Conservation (phyloP, 1,140 invertebrate species). For the Centruroides sculpturatus region DNA sequence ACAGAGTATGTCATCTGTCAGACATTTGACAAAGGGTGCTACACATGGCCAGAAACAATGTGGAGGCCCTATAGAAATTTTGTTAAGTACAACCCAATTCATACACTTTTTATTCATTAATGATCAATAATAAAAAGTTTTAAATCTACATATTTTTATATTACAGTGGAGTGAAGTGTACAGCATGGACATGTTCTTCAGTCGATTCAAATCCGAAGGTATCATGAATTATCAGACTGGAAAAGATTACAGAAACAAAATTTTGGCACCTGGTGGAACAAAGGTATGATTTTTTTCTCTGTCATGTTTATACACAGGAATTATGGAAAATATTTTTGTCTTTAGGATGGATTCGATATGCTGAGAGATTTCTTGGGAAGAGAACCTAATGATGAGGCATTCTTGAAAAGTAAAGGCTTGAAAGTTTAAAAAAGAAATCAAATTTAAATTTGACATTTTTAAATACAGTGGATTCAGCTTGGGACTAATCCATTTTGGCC, state of each 20-base stretch:
- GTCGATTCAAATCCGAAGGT: conserved; percentile 35
- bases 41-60: no score
- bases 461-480: no score
- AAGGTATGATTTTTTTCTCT: conserved; percentile 29
- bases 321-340: no score
- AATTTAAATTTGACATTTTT: no score
- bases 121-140: no score
- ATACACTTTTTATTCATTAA: no score
- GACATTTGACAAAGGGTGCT: no score
- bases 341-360: conserved; percentile 35
- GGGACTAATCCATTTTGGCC: no score
- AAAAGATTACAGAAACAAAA: conserved; percentile 32
- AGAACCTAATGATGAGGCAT: conserved; percentile 35
- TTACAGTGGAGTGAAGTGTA: conserved; percentile 43
- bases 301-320: neutral
- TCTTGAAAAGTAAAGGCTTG: conserved; percentile 38
- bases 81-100: no score
- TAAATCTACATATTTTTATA: conserved; percentile 3
- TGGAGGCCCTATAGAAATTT: no score
- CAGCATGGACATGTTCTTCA: conserved; percentile 40
- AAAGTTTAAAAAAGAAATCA: conserved; percentile 14
- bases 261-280: conserved; percentile 35
- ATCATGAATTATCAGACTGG: conserved; percentile 32
- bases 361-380: conserved; percentile 37
- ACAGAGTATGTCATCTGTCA: no score